Conservation (phyloP, 2,797 vertebrate species). For the Chelmon rostratus region DNA sequence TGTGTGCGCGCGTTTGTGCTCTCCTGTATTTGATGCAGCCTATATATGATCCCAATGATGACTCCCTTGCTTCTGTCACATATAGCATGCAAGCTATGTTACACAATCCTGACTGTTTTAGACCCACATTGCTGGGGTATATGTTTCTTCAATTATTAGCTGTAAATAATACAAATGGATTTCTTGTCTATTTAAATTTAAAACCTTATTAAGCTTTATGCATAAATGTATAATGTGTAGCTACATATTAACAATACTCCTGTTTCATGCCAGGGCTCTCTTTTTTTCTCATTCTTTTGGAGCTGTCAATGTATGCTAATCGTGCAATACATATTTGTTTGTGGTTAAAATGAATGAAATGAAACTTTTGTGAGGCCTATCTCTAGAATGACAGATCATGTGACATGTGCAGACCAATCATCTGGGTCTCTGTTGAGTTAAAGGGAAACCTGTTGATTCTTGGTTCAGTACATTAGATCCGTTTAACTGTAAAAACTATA, state of each 20-base stretch:
- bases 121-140: background rate
- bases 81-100: background rate
- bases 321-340: background rate
- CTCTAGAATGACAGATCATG: constrained; percentile 64
- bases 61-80: constrained; percentile 25
- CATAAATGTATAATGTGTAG: too few species aligned
- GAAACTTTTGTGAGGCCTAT: constrained; percentile 54
- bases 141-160: too few species aligned
- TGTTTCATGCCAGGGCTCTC: background rate
- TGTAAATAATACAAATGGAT: background rate
- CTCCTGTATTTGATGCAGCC: constrained; percentile 23
- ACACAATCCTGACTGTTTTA: constrained; percentile 2
- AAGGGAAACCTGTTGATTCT: constrained; percentile 74
- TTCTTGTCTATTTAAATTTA: constrained; percentile 9
- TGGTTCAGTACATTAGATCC: constrained; percentile 12
- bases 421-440: constrained; percentile 14
- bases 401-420: constrained; percentile 69
- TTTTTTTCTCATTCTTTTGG: background rate
- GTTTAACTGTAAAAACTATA: background rate
- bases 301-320: background rate
- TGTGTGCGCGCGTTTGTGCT: constrained; percentile 23
- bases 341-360: constrained; percentile 12
- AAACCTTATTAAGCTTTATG: background rate
- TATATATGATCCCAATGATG: constrained; percentile 9
- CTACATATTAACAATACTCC: too few species aligned